Base-by-base conservation (phyloP, 2,888 invertebrate species). In the Leptinotarsa haldemani region DNA sequence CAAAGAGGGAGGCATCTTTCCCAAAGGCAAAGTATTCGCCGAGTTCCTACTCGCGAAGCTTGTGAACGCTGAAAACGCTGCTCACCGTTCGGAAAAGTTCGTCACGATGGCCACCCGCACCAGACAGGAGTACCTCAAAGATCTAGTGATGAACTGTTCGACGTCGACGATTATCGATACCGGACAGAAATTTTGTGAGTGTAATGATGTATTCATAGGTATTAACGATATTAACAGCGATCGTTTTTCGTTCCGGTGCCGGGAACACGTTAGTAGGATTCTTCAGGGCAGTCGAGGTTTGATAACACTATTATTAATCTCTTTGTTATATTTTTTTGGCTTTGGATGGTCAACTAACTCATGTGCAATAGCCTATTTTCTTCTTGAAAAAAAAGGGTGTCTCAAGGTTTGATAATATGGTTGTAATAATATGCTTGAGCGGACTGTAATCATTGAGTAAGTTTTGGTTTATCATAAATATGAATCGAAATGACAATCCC, bases 61-160 rank as follows among this genome's bases (percentile, higher is more conserved):
- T 56, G 96, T 98, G 79, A 98, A 98, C 87, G 98, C 97, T 30
- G 98, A 98, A 87, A 97, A 97, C 88, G 97, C 98, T 15, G 97
- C 97, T 15, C 97, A 98, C 86, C 92, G 95, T 82, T 97, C 97
- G 63, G 97, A 97, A 84, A 98, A 98, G 88, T 98, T 98, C 88
- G 95, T 95, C 70, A 96, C 97, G 65, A 98, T 98, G 97, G 97
- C 98, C 15, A 96, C 96, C 13, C 91, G 98, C 82, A 98, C 98
- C 58, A 90, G 98, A 79, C 96, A 97, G 86, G 98, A 98, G 89
- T 97, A 97, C 88, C 90, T 98, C 82, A 97, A 97, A 87, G 98
- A 98, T 88, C 90, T 97, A 82, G 94, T 96, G 46, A 91, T 92
- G 78, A 97, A 96, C 88, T 94, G 94, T 87, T 92, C 94, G 4